Conservation (phyloP, 1,140 invertebrate genomes). For the Drosophila setifemur region DNA sequence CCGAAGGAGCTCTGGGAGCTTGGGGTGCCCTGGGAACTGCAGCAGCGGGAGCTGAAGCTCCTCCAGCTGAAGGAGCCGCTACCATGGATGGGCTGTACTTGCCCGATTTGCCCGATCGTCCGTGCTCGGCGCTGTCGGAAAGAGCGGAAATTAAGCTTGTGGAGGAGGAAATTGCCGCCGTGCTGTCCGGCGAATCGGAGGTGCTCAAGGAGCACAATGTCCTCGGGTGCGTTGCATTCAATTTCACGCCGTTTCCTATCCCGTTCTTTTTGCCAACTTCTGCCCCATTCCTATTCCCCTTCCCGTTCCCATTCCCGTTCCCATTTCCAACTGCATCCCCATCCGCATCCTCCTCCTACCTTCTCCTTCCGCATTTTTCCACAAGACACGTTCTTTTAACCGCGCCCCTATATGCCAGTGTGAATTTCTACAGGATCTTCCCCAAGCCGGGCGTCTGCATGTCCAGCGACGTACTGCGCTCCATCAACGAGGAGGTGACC, state of each 20-base stretch:
- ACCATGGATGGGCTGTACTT: conserved; percentile 43
- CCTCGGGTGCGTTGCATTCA: conserved; percentile 84
- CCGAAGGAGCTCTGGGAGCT: neutral
- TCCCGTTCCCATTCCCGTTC: conserved; percentile 2
- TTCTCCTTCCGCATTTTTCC: neutral
- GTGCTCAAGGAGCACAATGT: conserved; percentile 86
- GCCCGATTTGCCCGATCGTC: conserved; percentile 72
- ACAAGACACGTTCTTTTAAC: conserved; percentile 22
- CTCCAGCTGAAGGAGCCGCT: neutral
- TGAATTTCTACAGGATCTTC: conserved; percentile 87
- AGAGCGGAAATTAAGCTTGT: conserved; percentile 83
- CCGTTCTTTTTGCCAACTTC: neutral
- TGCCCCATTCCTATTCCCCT: neutral
- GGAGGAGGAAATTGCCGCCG: conserved; percentile 87
- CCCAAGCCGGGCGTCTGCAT: conserved; percentile 86
- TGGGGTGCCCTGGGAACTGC: neutral
- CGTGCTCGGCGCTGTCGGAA: conserved; percentile 72
- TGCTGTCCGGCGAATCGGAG: conserved; percentile 87
- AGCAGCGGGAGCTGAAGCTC: neutral
- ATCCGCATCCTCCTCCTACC: no score
- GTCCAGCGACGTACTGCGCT: conserved; percentile 88
- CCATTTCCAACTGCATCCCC: neutral
- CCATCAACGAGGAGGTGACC: conserved; percentile 84
- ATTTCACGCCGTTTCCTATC: conserved; percentile 34
- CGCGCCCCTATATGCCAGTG: conserved; percentile 81